These are phyloP conservation scores for Peromyscus melanophrys DNA, from an alignment of 2,797 vertebrate species.

Conservation along the genomic window DNA sequence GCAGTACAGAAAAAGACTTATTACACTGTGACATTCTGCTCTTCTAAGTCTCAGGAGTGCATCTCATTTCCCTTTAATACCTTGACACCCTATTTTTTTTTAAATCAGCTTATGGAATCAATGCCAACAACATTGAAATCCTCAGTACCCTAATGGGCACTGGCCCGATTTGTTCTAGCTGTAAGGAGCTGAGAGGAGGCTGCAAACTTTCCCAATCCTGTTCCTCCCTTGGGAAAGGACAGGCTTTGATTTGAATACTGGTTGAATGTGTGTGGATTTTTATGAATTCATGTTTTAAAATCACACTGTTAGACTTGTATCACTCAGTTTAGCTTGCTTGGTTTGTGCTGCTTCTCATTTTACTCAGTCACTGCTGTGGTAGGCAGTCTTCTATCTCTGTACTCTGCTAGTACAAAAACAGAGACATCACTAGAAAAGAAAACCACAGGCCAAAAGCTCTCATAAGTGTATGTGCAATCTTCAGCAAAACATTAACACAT, in stretches of 20 bases:
- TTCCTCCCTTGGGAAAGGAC: slow-evolving; percentile 24
- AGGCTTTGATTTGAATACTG: neutral
- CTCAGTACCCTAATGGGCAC: neutral
- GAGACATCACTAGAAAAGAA: neutral
- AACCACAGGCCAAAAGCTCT: neutral
- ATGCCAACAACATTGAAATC: neutral
- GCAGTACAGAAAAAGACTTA: neutral
- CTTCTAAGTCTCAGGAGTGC: neutral
- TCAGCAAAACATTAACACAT: slow-evolving; percentile 9
- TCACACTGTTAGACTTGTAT: neutral
- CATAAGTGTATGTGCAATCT: neutral
- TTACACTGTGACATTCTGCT: neutral
- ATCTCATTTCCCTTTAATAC: neutral
- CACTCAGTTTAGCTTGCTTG: neutral
- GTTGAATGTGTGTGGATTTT: neutral
- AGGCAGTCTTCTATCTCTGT: neutral
- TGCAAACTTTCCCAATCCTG: neutral
- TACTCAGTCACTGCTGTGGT: neutral
- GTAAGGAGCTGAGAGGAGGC: neutral
- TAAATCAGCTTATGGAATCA: neutral
- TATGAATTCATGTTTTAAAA: neutral
- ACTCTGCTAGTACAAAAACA: neutral
- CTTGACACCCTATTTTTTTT: neutral
- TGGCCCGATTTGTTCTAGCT: slow-evolving; percentile 32
- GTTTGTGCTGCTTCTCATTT: neutral